A percentile compares a stretch with the other conserved stretches of the same genome.
These are phyloP conservation scores for Nephrotoma guestfalica DNA, from an alignment of 2,888 invertebrate genomes.

Conservation along the genomic window DNA sequence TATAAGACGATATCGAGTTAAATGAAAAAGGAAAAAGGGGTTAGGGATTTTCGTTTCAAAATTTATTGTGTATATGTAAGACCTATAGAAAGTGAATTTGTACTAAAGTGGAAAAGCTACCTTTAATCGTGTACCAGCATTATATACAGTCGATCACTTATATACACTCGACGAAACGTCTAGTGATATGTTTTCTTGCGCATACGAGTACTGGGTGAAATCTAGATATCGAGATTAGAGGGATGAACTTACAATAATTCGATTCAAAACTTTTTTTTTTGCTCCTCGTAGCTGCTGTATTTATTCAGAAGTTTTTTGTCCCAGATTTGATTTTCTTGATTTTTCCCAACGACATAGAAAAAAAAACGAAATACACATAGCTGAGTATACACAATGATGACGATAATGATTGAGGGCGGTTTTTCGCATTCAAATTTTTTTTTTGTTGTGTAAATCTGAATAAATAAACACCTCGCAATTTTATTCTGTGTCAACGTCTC, in stretches of 20 bases:
- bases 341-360: neutral
- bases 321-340: neutral
- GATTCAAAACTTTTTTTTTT: neutral
- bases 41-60: neutral
- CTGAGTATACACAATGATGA: neutral
- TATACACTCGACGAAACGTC: neutral
- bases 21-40: neutral
- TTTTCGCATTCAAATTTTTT: neutral
- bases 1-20: neutral
- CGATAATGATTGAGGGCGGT: neutral
- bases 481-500: neutral
- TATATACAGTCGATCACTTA: neutral
- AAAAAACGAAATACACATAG: neutral
- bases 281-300: neutral
- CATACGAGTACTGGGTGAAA: neutral
- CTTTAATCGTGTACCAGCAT: neutral
- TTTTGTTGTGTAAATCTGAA: neutral
- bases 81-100: neutral
- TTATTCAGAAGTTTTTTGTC: neutral
- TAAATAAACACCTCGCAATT: neutral
- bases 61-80: neutral
- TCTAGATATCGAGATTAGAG: neutral
- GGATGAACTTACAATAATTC: neutral
- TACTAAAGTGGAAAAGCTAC: neutral
- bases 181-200: neutral